phyloP scores from a whole-genome alignment of 2,888 invertebrate species.

The Arctia plantaginis region DNA sequence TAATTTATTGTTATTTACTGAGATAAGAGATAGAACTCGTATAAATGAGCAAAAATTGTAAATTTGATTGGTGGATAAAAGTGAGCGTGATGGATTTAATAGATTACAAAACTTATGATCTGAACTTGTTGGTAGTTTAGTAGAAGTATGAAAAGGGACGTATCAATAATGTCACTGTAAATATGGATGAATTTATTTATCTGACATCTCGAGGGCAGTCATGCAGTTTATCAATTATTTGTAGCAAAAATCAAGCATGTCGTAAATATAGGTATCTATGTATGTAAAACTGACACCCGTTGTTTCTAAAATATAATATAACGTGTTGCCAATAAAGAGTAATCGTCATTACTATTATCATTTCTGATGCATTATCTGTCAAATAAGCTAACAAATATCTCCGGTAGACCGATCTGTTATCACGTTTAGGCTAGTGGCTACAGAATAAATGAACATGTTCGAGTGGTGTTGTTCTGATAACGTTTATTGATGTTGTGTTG shows the following conservation, averaged over 20 bases:
- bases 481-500: slow-evolving; percentile 72
- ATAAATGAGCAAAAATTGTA: background rate
- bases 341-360: slow-evolving; percentile 67
- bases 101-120: background rate
- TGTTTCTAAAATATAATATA: slow-evolving; percentile 57
- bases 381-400: slow-evolving; percentile 72
- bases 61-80: background rate
- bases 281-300: slow-evolving; percentile 60
- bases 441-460: slow-evolving; percentile 72
- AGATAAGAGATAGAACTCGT: background rate
- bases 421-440: slow-evolving; percentile 58
- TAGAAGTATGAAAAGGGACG: background rate
- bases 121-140: background rate
- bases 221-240: slow-evolving; percentile 50
- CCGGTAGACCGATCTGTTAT: slow-evolving; percentile 65
- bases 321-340: slow-evolving; percentile 67
- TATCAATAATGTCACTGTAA: background rate
- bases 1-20: background rate
- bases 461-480: slow-evolving; percentile 75
- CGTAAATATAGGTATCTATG: slow-evolving; percentile 50
- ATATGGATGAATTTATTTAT: background rate
- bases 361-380: slow-evolving; percentile 74
- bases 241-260: slow-evolving; percentile 55
- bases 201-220: slow-evolving; percentile 52
- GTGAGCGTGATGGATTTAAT: background rate